phyloP scores from a whole-genome alignment of 2,888 invertebrate genomes.

The Thymelicus sylvestris region DNA sequence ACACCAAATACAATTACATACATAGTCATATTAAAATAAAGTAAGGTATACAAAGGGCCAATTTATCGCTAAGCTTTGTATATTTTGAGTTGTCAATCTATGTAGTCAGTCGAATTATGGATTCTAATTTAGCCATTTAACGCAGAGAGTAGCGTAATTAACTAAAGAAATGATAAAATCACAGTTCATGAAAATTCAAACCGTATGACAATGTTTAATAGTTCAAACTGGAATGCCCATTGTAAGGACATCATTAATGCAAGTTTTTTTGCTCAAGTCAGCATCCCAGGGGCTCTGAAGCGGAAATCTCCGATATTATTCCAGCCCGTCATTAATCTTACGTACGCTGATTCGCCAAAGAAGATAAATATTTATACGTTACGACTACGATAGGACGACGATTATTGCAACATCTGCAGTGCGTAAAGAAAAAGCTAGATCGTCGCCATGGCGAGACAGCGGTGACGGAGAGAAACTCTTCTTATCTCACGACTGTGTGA shows the following conservation, averaged over 20 bases:
- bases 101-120: too few relatives aligned
- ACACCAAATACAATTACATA: too few relatives aligned
- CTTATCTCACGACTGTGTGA: too few relatives aligned
- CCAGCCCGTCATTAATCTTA: slow-evolving; percentile 41
- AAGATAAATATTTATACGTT: slow-evolving; percentile 4
- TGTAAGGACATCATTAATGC: slow-evolving; percentile 15
- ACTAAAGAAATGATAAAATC: neutral
- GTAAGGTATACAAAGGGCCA: too few relatives aligned
- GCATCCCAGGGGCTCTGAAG: slow-evolving; percentile 39
- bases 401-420: neutral
- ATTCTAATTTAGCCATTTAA: too few relatives aligned
- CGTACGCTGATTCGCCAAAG: slow-evolving; percentile 33
- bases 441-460: too few relatives aligned
- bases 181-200: neutral
- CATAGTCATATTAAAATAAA: too few relatives aligned
- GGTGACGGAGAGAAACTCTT: too few relatives aligned
- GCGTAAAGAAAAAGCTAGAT: too few relatives aligned
- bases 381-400: slow-evolving; percentile 7
- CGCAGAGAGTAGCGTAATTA: too few relatives aligned
- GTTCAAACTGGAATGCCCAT: slow-evolving; percentile 1
- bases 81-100: too few relatives aligned
- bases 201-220: neutral
- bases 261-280: slow-evolving; percentile 38
- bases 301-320: slow-evolving; percentile 42
- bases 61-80: too few relatives aligned